These are phyloP conservation scores for Pseudorasbora parva DNA, from an alignment of 2,113 vertebrate species.

Conservation along the genomic window DNA sequence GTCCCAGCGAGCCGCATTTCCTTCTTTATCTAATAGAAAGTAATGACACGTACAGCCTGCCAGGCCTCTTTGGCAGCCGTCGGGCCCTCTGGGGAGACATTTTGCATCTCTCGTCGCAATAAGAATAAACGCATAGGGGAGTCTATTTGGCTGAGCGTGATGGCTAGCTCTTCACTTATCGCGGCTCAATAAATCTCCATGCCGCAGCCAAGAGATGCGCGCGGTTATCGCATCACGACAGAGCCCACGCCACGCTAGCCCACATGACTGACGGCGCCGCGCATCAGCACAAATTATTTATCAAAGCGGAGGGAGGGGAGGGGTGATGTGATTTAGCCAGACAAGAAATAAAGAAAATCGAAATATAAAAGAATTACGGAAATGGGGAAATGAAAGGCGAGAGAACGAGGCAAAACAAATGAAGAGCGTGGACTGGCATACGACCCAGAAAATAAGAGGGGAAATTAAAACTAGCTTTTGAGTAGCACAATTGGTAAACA, in stretches of 20 bases:
- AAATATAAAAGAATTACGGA: conserved; percentile 82
- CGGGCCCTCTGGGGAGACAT: conserved; percentile 64
- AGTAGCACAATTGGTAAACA: background rate
- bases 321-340: conserved; percentile 79
- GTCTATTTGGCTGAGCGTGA: conserved; percentile 82
- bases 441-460: background rate
- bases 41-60: conserved; percentile 77
- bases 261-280: conserved; percentile 74
- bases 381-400: conserved; percentile 80
- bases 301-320: conserved; percentile 69
- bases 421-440: conserved; percentile 4
- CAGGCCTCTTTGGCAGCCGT: conserved; percentile 74
- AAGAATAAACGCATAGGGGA: conserved; percentile 87
- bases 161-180: conserved; percentile 83
- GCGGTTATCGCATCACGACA: conserved; percentile 83
- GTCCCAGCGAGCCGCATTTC: conserved; percentile 76
- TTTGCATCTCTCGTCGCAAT: conserved; percentile 84
- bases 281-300: conserved; percentile 71
- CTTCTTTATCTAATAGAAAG: conserved; percentile 88
- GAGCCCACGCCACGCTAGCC: conserved; percentile 79
- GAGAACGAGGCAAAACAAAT: conserved; percentile 55
- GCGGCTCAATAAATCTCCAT: conserved; percentile 88
- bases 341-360: conserved; percentile 63
- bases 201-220: conserved; percentile 84
- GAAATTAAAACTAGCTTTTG: conserved; percentile 45